phyloP scores from a whole-genome alignment of 2,797 vertebrate species.

The Semotilus atromaculatus region DNA sequence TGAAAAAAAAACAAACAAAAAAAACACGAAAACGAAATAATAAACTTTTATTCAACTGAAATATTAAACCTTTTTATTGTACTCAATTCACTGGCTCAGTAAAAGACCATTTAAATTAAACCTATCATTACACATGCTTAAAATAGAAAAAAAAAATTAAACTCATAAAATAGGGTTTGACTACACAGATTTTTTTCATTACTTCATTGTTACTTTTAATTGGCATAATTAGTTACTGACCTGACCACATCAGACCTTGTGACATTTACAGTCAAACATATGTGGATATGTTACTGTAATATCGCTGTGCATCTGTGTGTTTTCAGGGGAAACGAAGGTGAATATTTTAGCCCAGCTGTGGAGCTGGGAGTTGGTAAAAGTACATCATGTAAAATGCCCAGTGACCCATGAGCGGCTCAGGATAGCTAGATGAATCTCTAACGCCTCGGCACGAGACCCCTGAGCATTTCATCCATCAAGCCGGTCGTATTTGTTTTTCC shows the following conservation, averaged over 20 bases:
- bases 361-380: constrained; percentile 54
- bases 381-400: constrained; percentile 57
- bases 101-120: constrained; percentile 27
- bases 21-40: too few relatives aligned
- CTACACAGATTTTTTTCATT: neutral
- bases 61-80: too few relatives aligned
- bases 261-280: neutral
- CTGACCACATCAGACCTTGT: neutral
- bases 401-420: constrained; percentile 73
- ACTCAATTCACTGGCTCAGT: constrained; percentile 40
- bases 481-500: constrained; percentile 81
- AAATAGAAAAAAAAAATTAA: neutral
- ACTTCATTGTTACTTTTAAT: neutral
- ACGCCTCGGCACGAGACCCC: constrained; percentile 70
- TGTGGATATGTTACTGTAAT: neutral
- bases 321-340: constrained; percentile 24
- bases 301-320: neutral
- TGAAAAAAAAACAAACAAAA: too few relatives aligned
- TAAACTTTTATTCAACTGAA: too few relatives aligned
- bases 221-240: neutral
- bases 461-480: constrained; percentile 83
- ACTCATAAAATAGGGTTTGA: constrained; percentile 1
- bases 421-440: constrained; percentile 74
- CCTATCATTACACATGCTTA: constrained; percentile 34
- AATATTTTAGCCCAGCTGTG: constrained; percentile 55